Evolutionary conservation across 2,797 vertebrate genomes (phyloP).

Genomic region (Phataginus tricuspis): DNA sequence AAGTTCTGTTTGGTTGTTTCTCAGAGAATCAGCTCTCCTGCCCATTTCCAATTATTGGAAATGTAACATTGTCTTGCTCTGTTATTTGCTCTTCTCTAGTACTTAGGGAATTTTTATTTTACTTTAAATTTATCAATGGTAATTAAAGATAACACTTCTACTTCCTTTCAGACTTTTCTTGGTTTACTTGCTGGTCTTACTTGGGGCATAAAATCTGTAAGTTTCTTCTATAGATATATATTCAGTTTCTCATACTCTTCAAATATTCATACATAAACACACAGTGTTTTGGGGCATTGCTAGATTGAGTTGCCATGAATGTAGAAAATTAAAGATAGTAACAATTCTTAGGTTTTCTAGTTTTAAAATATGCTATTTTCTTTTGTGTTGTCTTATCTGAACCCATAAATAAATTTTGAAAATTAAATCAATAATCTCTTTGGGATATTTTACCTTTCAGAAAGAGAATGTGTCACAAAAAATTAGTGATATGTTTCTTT

Average conservation of each 20-base stretch:
- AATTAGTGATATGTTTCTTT: constrained; percentile 19
- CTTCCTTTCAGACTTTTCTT: background rate
- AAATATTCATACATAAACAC: background rate
- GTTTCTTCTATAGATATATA: background rate
- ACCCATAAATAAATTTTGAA: constrained; percentile 41
- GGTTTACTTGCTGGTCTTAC: constrained; percentile 13
- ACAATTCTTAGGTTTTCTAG: background rate
- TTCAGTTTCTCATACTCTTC: background rate
- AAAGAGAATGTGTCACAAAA: background rate
- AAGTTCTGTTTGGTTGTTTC: background rate
- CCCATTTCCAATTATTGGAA: background rate
- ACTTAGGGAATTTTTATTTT: constrained; percentile 25
- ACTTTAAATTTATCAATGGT: constrained; percentile 39
- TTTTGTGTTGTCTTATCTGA: constrained; percentile 5
- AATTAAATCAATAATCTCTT: background rate
- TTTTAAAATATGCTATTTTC: constrained; percentile 1
- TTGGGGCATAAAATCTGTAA: background rate
- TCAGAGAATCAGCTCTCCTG: background rate
- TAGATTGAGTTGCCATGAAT: background rate
- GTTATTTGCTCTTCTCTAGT: background rate
- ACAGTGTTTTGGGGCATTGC: background rate
- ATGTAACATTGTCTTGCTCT: background rate
- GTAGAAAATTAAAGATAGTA: background rate
- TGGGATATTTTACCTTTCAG: background rate
- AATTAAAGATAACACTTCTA: constrained; percentile 48